Conservation (phyloP, 2,113 vertebrate genomes). For the Nothocercus nigrocapillus region DNA sequence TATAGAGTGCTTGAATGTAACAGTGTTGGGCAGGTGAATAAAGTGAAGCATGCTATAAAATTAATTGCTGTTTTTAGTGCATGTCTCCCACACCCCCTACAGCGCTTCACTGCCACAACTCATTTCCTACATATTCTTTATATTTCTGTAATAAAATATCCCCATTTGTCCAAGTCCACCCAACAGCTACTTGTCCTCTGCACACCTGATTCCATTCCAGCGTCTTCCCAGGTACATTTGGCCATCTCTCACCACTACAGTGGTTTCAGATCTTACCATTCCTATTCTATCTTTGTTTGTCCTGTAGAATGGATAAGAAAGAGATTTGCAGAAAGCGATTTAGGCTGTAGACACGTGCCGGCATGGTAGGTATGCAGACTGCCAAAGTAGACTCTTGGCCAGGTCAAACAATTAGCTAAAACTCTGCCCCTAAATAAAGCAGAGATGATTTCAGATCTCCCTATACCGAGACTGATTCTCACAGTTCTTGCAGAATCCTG, state of each 20-base stretch:
- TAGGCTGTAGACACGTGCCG: accelerated
- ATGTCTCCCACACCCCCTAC: background rate
- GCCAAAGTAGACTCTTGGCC: accelerated
- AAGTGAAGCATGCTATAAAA: background rate
- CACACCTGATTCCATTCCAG: accelerated
- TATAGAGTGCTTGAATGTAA: background rate
- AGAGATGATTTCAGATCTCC: background rate
- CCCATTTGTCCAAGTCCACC: background rate
- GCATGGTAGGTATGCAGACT: accelerated
- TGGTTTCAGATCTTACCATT: background rate
- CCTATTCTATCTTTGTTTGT: background rate
- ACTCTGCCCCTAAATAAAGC: background rate
- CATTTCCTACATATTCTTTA: background rate
- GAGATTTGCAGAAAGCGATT: accelerated
- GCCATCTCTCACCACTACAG: background rate
- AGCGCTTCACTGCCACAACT: background rate
- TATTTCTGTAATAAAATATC: background rate
- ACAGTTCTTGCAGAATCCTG: background rate
- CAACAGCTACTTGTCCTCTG: background rate
- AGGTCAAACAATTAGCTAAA: background rate
- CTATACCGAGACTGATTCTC: background rate
- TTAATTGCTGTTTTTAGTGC: background rate
- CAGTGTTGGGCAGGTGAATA: background rate
- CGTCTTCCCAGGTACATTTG: background rate
- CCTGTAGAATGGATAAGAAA: background rate